Percentiles rank a stretch among this genome's conserved stretches.
Conservation (phyloP, 1,140 invertebrate genomes). For the Parasteatoda tepidariorum region DNA sequence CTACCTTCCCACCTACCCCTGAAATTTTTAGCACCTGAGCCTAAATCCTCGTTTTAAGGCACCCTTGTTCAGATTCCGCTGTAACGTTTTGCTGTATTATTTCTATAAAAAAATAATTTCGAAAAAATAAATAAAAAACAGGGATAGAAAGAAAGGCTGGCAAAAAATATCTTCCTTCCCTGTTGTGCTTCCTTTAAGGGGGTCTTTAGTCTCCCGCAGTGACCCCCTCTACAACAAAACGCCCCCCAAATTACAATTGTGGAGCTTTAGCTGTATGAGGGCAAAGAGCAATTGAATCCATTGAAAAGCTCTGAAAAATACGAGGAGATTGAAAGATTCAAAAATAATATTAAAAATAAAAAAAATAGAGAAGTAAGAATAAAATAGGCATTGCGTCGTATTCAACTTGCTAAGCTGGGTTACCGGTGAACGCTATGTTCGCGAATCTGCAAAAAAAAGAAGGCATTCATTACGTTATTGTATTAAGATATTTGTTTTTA, state of each 20-base stretch:
- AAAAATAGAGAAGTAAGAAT: conserved; percentile 1
- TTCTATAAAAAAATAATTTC: conserved; percentile 34
- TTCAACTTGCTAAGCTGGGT: neutral
- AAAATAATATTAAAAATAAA: conserved; percentile 48
- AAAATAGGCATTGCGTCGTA: neutral
- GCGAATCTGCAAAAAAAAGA: neutral
- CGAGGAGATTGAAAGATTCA: conserved; percentile 34
- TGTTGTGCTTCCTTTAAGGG: conserved; percentile 42
- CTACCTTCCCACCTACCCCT: conserved; percentile 2
- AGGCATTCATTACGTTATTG: neutral
- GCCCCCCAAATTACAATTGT: conserved; percentile 58
- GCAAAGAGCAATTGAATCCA: conserved; percentile 56
- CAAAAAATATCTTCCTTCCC: conserved; percentile 4
- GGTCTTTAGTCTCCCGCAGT: conserved; percentile 37
- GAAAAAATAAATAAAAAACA: conserved; percentile 28
- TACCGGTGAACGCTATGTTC: neutral
- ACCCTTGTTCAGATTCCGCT: conserved; percentile 39
- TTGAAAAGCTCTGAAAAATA: conserved; percentile 48
- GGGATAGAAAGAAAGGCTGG: conserved; percentile 2
- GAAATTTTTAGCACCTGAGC: conserved; percentile 36
- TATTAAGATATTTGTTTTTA: neutral
- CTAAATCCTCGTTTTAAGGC: conserved; percentile 41
- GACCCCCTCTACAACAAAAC: conserved; percentile 53
- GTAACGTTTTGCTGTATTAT: conserved; percentile 55
- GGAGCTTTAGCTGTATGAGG: conserved; percentile 52